These are phyloP conservation scores for Acleris laterana DNA, from an alignment of 2,888 invertebrate species.

Conservation along the genomic window DNA sequence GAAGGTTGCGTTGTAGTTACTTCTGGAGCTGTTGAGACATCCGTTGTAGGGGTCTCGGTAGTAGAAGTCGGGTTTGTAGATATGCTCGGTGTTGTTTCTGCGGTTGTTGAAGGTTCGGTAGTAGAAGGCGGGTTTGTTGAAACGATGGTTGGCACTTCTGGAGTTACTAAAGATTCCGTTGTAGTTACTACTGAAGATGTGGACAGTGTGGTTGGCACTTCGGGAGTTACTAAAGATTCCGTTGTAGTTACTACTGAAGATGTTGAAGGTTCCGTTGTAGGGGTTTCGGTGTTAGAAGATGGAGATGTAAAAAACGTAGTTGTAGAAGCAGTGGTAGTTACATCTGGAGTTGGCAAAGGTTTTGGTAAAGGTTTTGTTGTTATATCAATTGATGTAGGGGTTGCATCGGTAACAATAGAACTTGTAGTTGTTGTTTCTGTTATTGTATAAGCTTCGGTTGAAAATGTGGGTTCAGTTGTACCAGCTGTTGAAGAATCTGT, in stretches of 20 bases:
- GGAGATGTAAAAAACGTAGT: background rate
- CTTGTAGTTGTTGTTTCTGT: background rate
- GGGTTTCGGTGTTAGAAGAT: background rate
- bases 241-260: background rate
- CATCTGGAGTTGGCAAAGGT: background rate
- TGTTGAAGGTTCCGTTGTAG: conserved; percentile 1
- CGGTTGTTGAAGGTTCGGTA: background rate
- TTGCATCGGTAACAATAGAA: background rate
- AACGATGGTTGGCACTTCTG: conserved; percentile 1
- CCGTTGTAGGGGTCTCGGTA: background rate
- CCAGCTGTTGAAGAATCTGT: background rate
- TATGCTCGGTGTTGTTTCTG: background rate
- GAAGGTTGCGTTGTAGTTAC: conserved; percentile 4
- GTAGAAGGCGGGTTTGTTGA: background rate
- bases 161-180: background rate
- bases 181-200: conserved; percentile 1
- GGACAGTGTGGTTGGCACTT: background rate
- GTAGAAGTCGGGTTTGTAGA: background rate
- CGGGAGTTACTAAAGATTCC: conserved; percentile 6
- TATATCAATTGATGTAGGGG: background rate
- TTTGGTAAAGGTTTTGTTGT: background rate
- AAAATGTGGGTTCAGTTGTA: background rate
- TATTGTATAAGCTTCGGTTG: background rate
- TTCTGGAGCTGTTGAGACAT: background rate
- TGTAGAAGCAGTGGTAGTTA: background rate